These are phyloP conservation scores for Latheticus oryzae DNA, from an alignment of 2,888 invertebrate species.

Conservation along the genomic window DNA sequence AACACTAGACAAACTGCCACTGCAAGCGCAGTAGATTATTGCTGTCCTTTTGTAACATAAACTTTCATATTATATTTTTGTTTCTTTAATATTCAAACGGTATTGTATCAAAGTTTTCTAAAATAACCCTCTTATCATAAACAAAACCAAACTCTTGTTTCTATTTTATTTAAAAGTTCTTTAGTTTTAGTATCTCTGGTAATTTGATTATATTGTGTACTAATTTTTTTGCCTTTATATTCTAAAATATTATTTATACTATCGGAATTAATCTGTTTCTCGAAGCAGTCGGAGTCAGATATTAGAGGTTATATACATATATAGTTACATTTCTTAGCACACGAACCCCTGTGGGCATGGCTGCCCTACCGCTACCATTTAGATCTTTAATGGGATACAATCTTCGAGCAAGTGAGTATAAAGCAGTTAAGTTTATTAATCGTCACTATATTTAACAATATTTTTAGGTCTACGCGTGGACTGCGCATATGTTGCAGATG, in stretches of 20 bases:
- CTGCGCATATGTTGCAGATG: slow-evolving; percentile 23
- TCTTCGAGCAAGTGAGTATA: slow-evolving; percentile 31
- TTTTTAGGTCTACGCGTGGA: slow-evolving; percentile 30
- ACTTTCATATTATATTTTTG: slow-evolving; percentile 17
- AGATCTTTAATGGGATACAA: slow-evolving; percentile 29
- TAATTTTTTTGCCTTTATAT: too few species aligned
- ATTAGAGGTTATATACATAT: slow-evolving; percentile 27
- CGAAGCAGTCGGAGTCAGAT: slow-evolving; percentile 33
- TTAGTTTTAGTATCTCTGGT: too few species aligned
- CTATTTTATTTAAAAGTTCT: too few species aligned
- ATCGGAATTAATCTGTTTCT: too few species aligned
- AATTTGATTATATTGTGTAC: too few species aligned
- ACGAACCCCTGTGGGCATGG: slow-evolving; percentile 30
- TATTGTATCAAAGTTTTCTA: too few species aligned
- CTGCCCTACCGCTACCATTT: slow-evolving; percentile 28
- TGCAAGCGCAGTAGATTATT: slow-evolving; percentile 20
- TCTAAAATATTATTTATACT: too few species aligned
- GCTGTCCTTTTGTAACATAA: slow-evolving; percentile 7
- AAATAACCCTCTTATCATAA: too few species aligned
- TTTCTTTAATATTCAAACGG: slow-evolving; percentile 17
- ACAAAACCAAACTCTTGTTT: too few species aligned
- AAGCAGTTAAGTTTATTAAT: slow-evolving; percentile 33
- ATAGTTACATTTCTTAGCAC: slow-evolving; percentile 33
- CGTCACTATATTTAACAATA: slow-evolving; percentile 33
- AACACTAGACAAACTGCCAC: slow-evolving; percentile 18